Base-by-base conservation (phyloP, 1,140 invertebrate species). In the Ips nitidus region DNA sequence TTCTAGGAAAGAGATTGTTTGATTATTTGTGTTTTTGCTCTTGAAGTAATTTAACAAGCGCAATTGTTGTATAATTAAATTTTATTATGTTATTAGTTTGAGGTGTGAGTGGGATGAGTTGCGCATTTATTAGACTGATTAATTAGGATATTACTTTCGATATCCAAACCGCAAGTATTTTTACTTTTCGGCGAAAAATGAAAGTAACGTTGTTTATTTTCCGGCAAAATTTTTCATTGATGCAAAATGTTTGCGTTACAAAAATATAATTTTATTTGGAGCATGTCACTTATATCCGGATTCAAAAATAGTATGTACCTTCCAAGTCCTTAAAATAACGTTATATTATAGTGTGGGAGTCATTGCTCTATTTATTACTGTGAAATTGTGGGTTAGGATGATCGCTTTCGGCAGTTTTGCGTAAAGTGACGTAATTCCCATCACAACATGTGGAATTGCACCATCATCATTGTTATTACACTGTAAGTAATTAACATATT, bases 331-430 rank as follows among this genome's bases (percentile, higher is more conserved):
- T 65, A 55, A 65, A 65, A 65, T 65, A 62, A 62, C 45, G 45
- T 55, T 62, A 62, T 62, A 60, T 41, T 60, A 65, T 42, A 65
- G 41, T 56, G 62, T 56, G 62, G 52, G 62, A 65, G 62, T 65
- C 62, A 65, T 65, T 65, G 62, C 62, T 65, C 62, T 65, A 65
- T 65, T 65, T 65, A 65, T 65, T 65, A 56, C 62, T 22, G 43
- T 65, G n/a, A 65, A 56, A 56, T 40, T 65, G 53, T 55, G 4
- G 61, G 47, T 41, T 53, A 45, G 41, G 43, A 37, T 61, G 40
- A 61, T 41, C 61, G 2, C 47, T 41, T 60, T 59, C 7, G n/a
- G 57, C 41, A 41, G 41, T 37, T 60, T 60, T 39, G 42, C 58
- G n/a, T 7, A 60, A 60, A 60, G 22, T 22, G 22, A 22, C 22